phyloP scores from a whole-genome alignment of 1,140 invertebrate species.

The Chironomus tepperi region DNA sequence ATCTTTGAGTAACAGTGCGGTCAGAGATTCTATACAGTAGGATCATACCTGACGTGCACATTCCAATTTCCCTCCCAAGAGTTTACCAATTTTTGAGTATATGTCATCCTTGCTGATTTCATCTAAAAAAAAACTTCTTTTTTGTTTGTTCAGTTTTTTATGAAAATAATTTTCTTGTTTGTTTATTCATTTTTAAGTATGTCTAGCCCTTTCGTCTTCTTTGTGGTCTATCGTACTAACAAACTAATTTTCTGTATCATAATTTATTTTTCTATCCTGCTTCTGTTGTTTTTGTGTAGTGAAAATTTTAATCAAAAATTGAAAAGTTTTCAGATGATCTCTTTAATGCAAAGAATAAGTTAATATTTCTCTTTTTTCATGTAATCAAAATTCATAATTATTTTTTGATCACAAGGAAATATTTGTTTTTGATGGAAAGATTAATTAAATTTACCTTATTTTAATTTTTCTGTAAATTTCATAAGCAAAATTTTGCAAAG shows the following conservation, averaged over 20 bases:
- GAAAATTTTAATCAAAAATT: constrained; percentile 15
- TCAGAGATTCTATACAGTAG: too few relatives aligned
- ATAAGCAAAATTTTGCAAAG: too few relatives aligned
- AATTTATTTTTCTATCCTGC: background rate
- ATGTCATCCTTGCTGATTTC: too few relatives aligned
- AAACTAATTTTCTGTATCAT: background rate
- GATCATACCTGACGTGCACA: too few relatives aligned
- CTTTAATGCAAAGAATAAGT: background rate
- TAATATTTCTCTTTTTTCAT: background rate
- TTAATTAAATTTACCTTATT: too few relatives aligned
- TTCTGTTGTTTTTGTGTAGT: background rate
- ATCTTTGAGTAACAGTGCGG: too few relatives aligned
- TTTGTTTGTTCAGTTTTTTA: constrained; percentile 14
- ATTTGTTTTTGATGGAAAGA: too few relatives aligned
- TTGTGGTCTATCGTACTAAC: background rate
- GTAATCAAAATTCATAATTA: background rate
- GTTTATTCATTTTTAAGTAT: background rate
- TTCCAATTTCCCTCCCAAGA: too few relatives aligned
- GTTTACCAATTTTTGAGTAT: too few relatives aligned
- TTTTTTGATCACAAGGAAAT: background rate
- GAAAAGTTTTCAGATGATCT: constrained; percentile 8
- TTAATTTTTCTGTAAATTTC: too few relatives aligned
- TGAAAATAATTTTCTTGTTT: constrained; percentile 3
- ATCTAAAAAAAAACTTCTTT: background rate
- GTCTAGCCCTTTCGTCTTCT: background rate